Conservation (phyloP, 2,113 vertebrate species). For the Hippopotamus amphibius region DNA sequence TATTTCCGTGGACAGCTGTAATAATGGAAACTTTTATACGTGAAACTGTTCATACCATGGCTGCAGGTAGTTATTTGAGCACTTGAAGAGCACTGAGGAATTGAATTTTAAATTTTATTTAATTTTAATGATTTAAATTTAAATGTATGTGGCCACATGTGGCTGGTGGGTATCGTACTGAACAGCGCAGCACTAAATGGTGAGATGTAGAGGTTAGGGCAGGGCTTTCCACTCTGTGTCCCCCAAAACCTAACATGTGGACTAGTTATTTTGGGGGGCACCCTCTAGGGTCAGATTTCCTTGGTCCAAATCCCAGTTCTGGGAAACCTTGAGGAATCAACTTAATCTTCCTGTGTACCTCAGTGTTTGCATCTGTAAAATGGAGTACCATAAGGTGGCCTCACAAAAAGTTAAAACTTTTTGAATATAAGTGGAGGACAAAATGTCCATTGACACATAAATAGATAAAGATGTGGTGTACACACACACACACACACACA, state of each 20-base stretch:
- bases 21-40: background rate
- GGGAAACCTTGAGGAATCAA: background rate
- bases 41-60: background rate
- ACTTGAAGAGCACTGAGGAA: background rate
- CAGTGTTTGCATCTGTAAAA: background rate
- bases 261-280: background rate
- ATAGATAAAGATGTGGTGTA: too few species aligned
- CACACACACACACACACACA: too few species aligned
- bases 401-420: background rate
- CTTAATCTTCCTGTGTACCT: background rate
- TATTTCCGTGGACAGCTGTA: background rate
- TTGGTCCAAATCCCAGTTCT: background rate
- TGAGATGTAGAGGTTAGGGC: accelerated
- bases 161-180: background rate
- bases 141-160: background rate
- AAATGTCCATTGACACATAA: too few species aligned
- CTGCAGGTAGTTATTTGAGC: background rate
- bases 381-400: background rate
- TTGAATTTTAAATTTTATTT: background rate
- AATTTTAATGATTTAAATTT: background rate
- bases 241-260: background rate
- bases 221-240: background rate
- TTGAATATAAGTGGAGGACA: background rate
- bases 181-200: background rate
- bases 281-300: background rate